Percentiles rank a stretch among this genome's conserved stretches.
Evolutionary conservation across 2,888 invertebrate species (phyloP).

Genomic region (Ametastegia equiseti): DNA sequence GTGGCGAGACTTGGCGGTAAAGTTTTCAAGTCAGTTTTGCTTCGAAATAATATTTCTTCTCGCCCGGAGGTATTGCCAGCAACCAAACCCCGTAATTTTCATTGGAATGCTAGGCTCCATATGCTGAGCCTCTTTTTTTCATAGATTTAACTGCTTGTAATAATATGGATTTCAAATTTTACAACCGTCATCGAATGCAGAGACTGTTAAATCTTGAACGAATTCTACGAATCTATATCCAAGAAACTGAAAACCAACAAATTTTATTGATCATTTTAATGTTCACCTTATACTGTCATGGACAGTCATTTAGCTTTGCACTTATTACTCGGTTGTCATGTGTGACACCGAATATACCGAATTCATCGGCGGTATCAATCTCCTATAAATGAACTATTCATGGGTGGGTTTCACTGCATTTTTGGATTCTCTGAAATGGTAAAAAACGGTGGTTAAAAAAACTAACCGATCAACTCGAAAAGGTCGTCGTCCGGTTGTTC

Average conservation of each 20-base stretch:
- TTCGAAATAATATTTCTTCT: slow-evolving; percentile 41
- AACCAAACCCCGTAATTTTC: slow-evolving; percentile 41
- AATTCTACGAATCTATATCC: not conserved
- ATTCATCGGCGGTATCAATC: too few species aligned
- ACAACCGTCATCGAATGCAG: not conserved
- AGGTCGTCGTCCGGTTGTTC: slow-evolving; percentile 42
- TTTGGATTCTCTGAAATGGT: not conserved
- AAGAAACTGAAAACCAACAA: not conserved
- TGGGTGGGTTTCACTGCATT: not conserved
- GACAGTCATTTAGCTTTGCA: not conserved
- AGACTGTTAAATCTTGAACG: not conserved
- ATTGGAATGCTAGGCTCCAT: slow-evolving; percentile 39
- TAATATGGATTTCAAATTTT: slow-evolving; percentile 5
- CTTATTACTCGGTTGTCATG: too few species aligned
- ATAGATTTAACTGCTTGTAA: slow-evolving; percentile 15
- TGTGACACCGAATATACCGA: too few species aligned
- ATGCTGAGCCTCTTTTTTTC: slow-evolving; percentile 6
- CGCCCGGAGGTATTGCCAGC: slow-evolving; percentile 40
- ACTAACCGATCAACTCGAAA: slow-evolving; percentile 34
- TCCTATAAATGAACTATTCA: not conserved
- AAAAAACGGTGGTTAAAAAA: slow-evolving; percentile 14
- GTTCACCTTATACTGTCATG: not conserved
- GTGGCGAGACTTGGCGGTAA: not conserved
- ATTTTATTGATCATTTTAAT: not conserved
- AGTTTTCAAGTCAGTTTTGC: not conserved